A percentile compares a stretch with the other conserved stretches of the same genome.
Conservation (phyloP, 2,797 vertebrate species). For the Momotus momota region DNA sequence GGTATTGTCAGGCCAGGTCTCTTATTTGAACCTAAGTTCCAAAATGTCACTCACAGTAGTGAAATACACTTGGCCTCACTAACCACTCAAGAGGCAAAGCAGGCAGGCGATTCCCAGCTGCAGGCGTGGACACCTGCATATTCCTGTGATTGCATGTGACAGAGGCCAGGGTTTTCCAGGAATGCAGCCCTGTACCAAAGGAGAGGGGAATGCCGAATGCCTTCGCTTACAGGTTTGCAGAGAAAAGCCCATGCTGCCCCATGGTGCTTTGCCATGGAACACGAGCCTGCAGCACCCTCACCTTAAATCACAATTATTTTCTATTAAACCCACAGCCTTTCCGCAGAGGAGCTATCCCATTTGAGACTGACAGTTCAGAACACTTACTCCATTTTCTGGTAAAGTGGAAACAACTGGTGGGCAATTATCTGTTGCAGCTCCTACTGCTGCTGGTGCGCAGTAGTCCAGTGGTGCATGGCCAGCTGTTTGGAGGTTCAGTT, state of each 20-base stretch:
- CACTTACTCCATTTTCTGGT: not conserved
- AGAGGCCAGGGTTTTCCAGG: not conserved
- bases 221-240: not conserved
- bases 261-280: not conserved
- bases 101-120: not conserved
- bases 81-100: not conserved
- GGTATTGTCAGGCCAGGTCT: not conserved
- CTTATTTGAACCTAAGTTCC: not conserved
- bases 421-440: not conserved
- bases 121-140: rapidly evolving
- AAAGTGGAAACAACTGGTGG: not conserved
- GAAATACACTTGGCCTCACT: not conserved
- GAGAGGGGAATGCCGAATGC: rapidly evolving
- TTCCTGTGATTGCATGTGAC: not conserved
- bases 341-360: not conserved
- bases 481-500: not conserved
- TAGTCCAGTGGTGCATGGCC: not conserved
- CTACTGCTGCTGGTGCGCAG: not conserved
- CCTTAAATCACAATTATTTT: not conserved
- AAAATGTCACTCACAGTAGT: not conserved
- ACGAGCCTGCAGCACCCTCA: rapidly evolving
- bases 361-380: not conserved
- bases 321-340: not conserved
- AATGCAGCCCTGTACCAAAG: not conserved
- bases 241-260: not conserved